These are phyloP conservation scores for Craseonycteris thonglongyai DNA, from an alignment of 2,113 vertebrate species.

Conservation along the genomic window DNA sequence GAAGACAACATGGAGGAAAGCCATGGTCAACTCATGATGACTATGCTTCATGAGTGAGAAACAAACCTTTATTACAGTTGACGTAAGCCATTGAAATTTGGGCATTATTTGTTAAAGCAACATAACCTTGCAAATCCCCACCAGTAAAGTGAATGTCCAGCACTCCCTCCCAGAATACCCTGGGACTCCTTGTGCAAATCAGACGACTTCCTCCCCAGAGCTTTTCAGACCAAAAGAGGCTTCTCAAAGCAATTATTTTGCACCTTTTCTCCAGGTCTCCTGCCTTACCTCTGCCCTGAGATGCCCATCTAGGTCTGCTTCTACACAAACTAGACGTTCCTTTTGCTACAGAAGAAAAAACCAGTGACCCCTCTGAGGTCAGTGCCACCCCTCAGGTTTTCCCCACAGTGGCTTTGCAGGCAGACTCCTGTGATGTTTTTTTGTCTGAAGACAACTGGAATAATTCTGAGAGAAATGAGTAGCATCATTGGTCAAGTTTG, in stretches of 20 bases:
- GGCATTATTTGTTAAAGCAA: background rate
- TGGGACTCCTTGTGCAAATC: background rate
- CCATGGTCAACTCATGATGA: background rate
- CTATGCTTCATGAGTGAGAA: background rate
- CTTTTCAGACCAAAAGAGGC: background rate
- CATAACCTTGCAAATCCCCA: background rate
- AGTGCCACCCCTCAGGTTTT: background rate
- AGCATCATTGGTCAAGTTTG: background rate
- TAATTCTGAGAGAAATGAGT: background rate
- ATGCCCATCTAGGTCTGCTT: background rate
- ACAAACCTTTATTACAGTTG: background rate
- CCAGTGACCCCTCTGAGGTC: background rate
- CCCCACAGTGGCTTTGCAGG: background rate
- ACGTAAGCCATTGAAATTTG: background rate
- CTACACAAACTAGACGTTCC: background rate
- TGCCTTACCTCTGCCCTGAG: background rate
- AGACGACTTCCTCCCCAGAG: background rate
- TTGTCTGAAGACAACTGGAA: background rate
- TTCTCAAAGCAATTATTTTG: background rate
- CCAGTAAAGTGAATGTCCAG: background rate
- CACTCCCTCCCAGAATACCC: background rate
- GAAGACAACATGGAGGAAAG: background rate
- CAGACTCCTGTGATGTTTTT: rapidly evolving
- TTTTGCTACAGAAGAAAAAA: background rate
- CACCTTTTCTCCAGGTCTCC: background rate